These are phyloP conservation scores for Cliona cf. orientalis DNA, from an alignment of 37 sponge, comb jelly and placozoan genomes.

Conservation along the genomic window DNA sequence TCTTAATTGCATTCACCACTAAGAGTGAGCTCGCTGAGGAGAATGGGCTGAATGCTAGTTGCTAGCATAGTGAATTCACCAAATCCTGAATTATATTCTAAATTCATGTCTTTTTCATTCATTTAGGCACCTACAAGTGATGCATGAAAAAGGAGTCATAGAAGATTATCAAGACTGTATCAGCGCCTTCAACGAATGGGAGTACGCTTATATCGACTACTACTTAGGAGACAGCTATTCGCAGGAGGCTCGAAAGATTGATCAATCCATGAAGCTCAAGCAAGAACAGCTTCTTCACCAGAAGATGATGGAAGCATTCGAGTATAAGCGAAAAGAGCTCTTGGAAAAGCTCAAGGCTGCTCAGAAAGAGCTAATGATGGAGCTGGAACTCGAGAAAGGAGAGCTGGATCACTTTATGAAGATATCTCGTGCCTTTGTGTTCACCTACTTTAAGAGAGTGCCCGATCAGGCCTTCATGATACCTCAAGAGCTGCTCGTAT, in stretches of 20 bases:
- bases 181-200: not conserved
- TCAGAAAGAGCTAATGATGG: not conserved
- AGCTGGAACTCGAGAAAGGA: not conserved
- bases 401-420: not conserved
- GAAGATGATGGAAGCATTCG: constrained; percentile 1
- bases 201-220: constrained; percentile 11
- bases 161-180: not conserved
- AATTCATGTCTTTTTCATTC: no score
- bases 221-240: constrained; percentile 12
- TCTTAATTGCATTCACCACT: no score
- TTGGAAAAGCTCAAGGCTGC: not conserved
- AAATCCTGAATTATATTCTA: not conserved
- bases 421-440: constrained; percentile 29
- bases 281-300: not conserved
- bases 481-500: not conserved
- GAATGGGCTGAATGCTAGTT: no score
- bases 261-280: not conserved
- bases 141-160: not conserved
- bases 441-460: constrained; percentile 6
- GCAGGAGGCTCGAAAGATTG: not conserved
- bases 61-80: no score
- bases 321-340: not conserved
- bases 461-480: not conserved
- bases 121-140: not conserved
- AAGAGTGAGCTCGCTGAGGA: no score